Conservation (phyloP, 2,113 vertebrate species). For the Rhynchopsitta pachyrhyncha region DNA sequence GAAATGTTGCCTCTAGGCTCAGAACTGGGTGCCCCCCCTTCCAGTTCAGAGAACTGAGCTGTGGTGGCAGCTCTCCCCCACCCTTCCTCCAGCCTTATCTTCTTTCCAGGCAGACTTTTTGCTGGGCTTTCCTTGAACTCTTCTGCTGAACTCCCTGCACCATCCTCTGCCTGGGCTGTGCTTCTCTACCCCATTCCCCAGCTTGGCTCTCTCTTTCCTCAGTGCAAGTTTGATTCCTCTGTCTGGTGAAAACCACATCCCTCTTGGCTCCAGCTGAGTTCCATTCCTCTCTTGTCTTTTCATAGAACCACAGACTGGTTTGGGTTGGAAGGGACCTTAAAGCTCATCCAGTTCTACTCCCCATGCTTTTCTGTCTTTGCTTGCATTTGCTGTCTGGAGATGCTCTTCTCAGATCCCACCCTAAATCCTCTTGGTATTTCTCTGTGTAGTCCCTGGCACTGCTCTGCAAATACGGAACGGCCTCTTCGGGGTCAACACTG, state of each 20-base stretch:
- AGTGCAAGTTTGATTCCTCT: background rate
- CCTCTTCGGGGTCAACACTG: background rate
- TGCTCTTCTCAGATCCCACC: background rate
- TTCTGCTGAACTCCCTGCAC: background rate
- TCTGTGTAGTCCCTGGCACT: background rate
- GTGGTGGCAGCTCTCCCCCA: background rate
- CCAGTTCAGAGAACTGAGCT: background rate
- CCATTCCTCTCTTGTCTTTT: background rate
- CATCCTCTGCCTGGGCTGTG: rapidly evolving
- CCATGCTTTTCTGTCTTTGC: background rate
- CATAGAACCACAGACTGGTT: background rate
- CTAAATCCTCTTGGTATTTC: background rate
- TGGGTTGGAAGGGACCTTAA: background rate
- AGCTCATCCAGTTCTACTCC: background rate
- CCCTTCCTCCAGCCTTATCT: slow-evolving; percentile 36
- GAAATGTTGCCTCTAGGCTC: background rate
- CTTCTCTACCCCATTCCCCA: background rate
- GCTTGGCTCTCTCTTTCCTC: background rate
- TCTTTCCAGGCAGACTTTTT: background rate
- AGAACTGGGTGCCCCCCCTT: rapidly evolving
- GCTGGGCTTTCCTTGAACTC: background rate
- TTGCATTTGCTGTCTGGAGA: background rate
- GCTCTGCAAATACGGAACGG: background rate
- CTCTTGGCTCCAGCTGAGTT: background rate
- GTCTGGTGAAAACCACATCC: background rate